These are phyloP conservation scores for Cossypha polioptera DNA, from an alignment of 2,797 vertebrate genomes.

Conservation along the genomic window DNA sequence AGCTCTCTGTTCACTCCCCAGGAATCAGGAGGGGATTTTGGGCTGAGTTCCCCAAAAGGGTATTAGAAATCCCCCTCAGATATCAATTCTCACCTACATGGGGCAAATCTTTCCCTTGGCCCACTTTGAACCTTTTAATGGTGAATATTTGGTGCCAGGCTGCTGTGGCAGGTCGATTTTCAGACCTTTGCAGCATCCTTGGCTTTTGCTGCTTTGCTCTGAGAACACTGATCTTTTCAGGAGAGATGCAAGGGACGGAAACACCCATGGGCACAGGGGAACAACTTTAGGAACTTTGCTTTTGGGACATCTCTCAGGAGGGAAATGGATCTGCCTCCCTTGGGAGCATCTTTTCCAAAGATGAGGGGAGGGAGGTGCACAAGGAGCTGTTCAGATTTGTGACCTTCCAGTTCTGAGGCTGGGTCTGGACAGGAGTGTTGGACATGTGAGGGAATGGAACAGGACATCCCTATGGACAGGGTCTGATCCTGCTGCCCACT, in stretches of 20 bases:
- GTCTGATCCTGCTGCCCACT: not conserved
- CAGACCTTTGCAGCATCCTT: not conserved
- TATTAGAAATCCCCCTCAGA: not conserved
- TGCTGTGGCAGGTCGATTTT: not conserved
- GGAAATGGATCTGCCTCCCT: not conserved
- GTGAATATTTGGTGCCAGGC: not conserved
- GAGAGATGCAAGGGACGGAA: not conserved
- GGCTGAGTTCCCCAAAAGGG: no score
- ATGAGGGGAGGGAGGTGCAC: not conserved
- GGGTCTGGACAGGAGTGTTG: not conserved
- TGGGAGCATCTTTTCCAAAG: not conserved
- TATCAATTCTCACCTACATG: not conserved
- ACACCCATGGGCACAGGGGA: not conserved
- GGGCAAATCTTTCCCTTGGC: not conserved
- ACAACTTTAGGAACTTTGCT: not conserved
- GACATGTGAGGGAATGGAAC: fast-evolving
- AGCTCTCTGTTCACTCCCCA: no score
- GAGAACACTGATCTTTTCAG: not conserved
- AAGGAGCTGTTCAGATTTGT: not conserved
- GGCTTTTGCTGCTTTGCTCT: not conserved
- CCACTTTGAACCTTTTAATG: not conserved
- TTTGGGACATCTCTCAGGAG: not conserved
- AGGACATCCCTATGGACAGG: not conserved
- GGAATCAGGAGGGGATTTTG: no score
- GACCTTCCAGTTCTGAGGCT: not conserved